Conservation (phyloP, 1,140 invertebrate species). For the Drosophila orosa region DNA sequence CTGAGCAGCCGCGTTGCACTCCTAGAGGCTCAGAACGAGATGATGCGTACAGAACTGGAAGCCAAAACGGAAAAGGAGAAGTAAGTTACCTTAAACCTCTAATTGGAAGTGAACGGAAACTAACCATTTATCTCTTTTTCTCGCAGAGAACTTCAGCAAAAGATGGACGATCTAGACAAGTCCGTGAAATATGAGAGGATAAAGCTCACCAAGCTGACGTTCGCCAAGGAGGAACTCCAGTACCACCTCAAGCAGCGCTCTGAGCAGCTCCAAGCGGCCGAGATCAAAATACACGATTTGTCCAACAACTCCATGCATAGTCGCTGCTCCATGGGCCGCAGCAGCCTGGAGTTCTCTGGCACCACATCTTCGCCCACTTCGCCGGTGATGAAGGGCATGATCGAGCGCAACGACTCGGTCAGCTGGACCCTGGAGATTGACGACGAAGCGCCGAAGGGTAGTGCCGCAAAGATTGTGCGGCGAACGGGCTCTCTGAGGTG, state of each 20-base stretch:
- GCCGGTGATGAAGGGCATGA: slow-evolving; percentile 90
- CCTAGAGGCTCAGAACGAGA: slow-evolving; percentile 88
- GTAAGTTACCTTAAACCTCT: slow-evolving; percentile 77
- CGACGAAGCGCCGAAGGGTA: slow-evolving; percentile 88
- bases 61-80: slow-evolving; percentile 86
- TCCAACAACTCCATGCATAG: slow-evolving; percentile 25
- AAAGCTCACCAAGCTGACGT: slow-evolving; percentile 90
- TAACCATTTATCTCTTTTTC: slow-evolving; percentile 23
- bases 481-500: slow-evolving; percentile 86
- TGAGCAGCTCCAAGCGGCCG: slow-evolving; percentile 64
- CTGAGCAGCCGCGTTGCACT: slow-evolving; percentile 85
- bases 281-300: slow-evolving; percentile 67
- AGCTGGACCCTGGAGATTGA: slow-evolving; percentile 93
- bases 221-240: slow-evolving; percentile 93
- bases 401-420: slow-evolving; percentile 92
- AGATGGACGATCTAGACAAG: slow-evolving; percentile 90
- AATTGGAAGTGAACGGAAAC: background rate
- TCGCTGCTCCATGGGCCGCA: slow-evolving; percentile 37
- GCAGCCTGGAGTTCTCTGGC: slow-evolving; percentile 18
- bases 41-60: slow-evolving; percentile 88
- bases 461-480: slow-evolving; percentile 86
- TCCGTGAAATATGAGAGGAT: slow-evolving; percentile 89
- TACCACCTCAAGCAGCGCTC: slow-evolving; percentile 93
- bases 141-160: slow-evolving; percentile 85
- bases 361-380: slow-evolving; percentile 86